Base-by-base conservation (phyloP, 2,888 invertebrate species). In the Heliconius cydno region DNA sequence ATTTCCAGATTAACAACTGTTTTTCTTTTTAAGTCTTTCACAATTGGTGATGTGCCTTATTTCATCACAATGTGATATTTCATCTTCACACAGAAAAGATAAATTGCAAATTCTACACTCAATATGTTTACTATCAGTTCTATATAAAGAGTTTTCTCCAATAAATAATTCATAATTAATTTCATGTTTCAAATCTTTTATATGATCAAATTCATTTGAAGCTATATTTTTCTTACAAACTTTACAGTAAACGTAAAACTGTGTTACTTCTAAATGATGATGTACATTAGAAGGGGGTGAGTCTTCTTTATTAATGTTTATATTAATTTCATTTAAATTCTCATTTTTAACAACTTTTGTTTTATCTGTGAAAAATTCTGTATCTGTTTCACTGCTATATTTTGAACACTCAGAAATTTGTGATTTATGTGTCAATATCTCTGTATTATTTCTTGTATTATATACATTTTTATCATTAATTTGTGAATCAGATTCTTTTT, bases 1-100 rank as follows among this genome's bases (percentile, higher is more conserved):
- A 52, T 52, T 22, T 52, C 22, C 22, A 52, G 15, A 22, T 3
- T 66, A 46, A 46, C 41, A n/a, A 12, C 75, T 13, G 10, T 66
- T 74, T 65, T 22, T 41, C 30, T 66, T 75, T 28, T 66, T 75
- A 22, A 46, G 28, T 28, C 28, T 75, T 41, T 75, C 75, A 46
- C 25, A 66, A 41, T 75, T 75, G 10, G 75, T 65, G 63, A 75
- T 75, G 22, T 75, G 75, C 28, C 46, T 63, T 22, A 75, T 75
- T 65, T 41, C 28, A 22, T 41, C 30, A 30, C 75, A 65, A 28
- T 75, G 75, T 41, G 15, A 38, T 10, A 75, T 75, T 65, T 75
- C 75, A 38, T 46, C 22, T 46, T 66, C 65, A 28, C 41, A 65
- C 1, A 46, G 10, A 46, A 75, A 46, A 22, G 46, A 28, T 22